These are phyloP conservation scores for Apotomis turbidana DNA, from an alignment of 2,888 invertebrate genomes.

Conservation along the genomic window DNA sequence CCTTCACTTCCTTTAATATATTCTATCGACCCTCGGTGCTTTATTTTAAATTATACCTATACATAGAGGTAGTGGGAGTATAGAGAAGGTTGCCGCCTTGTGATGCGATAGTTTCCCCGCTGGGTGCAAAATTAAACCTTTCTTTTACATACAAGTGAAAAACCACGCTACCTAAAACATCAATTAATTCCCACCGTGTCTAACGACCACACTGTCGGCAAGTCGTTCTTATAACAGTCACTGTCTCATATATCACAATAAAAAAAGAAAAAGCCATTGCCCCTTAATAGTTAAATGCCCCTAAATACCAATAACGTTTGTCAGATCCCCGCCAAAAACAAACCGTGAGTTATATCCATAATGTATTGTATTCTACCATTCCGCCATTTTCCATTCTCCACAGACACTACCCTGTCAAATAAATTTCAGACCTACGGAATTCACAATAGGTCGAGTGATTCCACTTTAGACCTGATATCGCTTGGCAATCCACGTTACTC, in stretches of 20 bases:
- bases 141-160: constrained; percentile 38
- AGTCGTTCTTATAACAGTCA: constrained; percentile 62
- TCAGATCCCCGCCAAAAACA: constrained; percentile 83
- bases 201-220: constrained; percentile 70
- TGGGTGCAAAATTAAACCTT: constrained; percentile 29
- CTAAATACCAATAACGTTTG: constrained; percentile 83
- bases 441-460: constrained; percentile 80
- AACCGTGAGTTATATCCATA: constrained; percentile 82
- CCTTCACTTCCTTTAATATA: too few relatives aligned
- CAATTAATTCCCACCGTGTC: constrained; percentile 74
- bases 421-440: constrained; percentile 81
- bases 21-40: neutral
- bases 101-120: constrained; percentile 15
- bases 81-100: neutral
- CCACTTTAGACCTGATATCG: constrained; percentile 69
- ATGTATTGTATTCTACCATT: constrained; percentile 78
- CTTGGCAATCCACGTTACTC: constrained; percentile 61
- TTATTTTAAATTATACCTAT: neutral
- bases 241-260: constrained; percentile 71
- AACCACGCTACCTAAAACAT: constrained; percentile 61
- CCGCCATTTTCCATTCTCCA: constrained; percentile 84
- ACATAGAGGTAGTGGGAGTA: neutral
- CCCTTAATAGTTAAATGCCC: constrained; percentile 76
- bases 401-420: constrained; percentile 82
- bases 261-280: constrained; percentile 66